Base-by-base conservation (phyloP, 1,140 invertebrate genomes). In the Bombus pascuorum region DNA sequence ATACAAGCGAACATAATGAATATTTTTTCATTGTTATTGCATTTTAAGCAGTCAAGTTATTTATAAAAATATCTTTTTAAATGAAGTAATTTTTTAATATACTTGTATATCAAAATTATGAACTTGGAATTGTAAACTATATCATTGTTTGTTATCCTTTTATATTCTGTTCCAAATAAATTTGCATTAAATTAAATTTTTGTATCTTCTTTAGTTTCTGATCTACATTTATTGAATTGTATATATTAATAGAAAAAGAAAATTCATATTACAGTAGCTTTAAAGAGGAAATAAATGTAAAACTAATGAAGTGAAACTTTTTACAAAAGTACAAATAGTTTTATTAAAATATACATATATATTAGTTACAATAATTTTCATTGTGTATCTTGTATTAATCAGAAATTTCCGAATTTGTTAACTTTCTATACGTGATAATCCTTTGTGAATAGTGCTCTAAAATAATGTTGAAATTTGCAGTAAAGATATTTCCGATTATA, bases 301-400 rank as follows among this genome's bases (percentile, higher is more conserved):
- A 18, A 44, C 59, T 34, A n/a, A 80, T 15, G 8, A n/a, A 32
- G 18, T 32, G 53, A 74, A 47, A 13, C 22, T 28, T 73, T 85
- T 10, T 81, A 86, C 47, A 86, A 86, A 86, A 84, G 83, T 84
- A 84, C 68, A 84, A 84, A 84, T 80, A 80, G 25, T 18, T 84
- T 84, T 84, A 84, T 84, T 84, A 72, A 39, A 84, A 84, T 47
- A 84, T 78, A 79, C 66, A 79, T 62, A 71, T 39, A 72, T 47
- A 8, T 59, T 22, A 53, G 53, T 80, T 84, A 84, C n/a, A 79
- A 84, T 72, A 18, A 72, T 72, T n/a, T 62, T 44, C 37, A 70
- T 62, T 12, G 10, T 62, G 3, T n/a, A 62, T 53, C 28, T 75
- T 44, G 15, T n/a, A 18, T 62, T 34, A 32, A 80, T 84, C 2